Evolutionary conservation across 2,888 invertebrate genomes (phyloP).

Genomic region (Phyto melanocephala): DNA sequence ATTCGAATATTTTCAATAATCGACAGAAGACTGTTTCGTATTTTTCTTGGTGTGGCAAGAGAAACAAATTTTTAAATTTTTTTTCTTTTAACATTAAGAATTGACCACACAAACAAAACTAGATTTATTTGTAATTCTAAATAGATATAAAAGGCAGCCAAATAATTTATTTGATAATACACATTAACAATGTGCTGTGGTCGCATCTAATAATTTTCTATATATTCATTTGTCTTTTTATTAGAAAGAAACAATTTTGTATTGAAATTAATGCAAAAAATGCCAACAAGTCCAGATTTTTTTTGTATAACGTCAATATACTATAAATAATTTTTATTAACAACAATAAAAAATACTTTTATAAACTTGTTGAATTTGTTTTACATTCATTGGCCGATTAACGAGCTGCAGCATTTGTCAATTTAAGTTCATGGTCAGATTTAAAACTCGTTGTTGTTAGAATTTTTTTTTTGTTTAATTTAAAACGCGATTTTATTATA

Average conservation of each 20-base stretch:
- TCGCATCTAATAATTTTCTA: neutral
- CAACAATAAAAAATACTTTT: neutral
- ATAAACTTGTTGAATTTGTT: conserved; percentile 35
- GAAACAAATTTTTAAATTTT: too few relatives aligned
- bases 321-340: neutral
- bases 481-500: neutral
- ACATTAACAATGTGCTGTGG: too few relatives aligned
- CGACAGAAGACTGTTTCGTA: neutral
- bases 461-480: neutral
- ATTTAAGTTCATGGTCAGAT: conserved; percentile 52
- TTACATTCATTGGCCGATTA: neutral
- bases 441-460: neutral
- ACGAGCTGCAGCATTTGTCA: neutral
- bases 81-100: neutral
- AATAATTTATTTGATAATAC: too few relatives aligned
- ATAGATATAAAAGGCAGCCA: too few relatives aligned
- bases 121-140: neutral
- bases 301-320: neutral
- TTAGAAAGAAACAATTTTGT: neutral
- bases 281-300: conserved; percentile 12
- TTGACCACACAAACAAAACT: neutral
- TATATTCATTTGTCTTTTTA: neutral
- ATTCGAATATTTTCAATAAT: neutral
- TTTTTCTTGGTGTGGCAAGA: neutral
- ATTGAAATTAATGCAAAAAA: conserved; percentile 34